phyloP scores from a whole-genome alignment of 1,140 invertebrate species.

The silkworm (Bombyx mori) region ASM3026992v2 NC_085118.1:4662001-4662500 shows the following conservation, averaged over 20 bases:
- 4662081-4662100: slow-evolving; percentile 80
- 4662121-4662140: slow-evolving; percentile 79
- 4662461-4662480: slow-evolving; percentile 27
- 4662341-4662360: slow-evolving; percentile 53
- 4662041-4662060: slow-evolving; percentile 79
- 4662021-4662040: slow-evolving; percentile 80
- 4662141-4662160: slow-evolving; percentile 76
- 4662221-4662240: slow-evolving; percentile 11
- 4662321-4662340: slow-evolving; percentile 69
- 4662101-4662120: slow-evolving; percentile 85
- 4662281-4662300: slow-evolving; percentile 26
- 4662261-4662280: slow-evolving; percentile 25
- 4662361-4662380: slow-evolving; percentile 34
- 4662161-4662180: slow-evolving; percentile 74
- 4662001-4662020: slow-evolving; percentile 82
- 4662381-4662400: slow-evolving; percentile 32
- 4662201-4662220: slow-evolving; percentile 6
- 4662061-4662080: slow-evolving; percentile 80
- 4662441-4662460: slow-evolving; percentile 29
- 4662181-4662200: slow-evolving; percentile 77
- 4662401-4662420: slow-evolving; percentile 40
- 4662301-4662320: slow-evolving; percentile 51
- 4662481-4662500: slow-evolving; percentile 50
- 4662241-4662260: slow-evolving; percentile 13
- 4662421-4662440: slow-evolving; percentile 49